Base-by-base conservation (phyloP, 2,888 invertebrate genomes). In the Drosophila peninsularis region DNA sequence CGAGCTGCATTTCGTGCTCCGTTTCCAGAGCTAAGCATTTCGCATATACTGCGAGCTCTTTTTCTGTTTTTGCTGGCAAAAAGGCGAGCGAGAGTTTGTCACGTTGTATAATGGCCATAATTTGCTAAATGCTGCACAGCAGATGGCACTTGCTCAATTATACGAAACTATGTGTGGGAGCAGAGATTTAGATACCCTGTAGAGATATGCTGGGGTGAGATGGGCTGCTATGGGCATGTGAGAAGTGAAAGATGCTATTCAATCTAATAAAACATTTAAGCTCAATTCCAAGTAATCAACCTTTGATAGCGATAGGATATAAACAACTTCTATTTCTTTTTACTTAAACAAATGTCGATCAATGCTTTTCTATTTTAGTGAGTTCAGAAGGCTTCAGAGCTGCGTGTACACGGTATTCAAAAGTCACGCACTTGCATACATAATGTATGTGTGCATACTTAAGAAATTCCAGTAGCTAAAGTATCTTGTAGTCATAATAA, bases 121-220 rank as follows among this genome's bases (percentile, higher is more conserved):
- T 79, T 76, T 71, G 63, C 64, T 67, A 79, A 69, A 69, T 54
- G 44, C 47, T 60, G 49, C 57, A 65, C 64, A 53, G 44, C 50
- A 44, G 50, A 62, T 52, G 52, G 21, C 62, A 52, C 44, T 24
- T 32, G 44, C 49, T 34, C 34, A 49, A 50, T 58, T 55, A 24
- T 32, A 13, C 37, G 17, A 34, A n/a, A 44, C 42, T 42, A n/a
- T n/a, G 37, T 10, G n/a, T 42, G 19, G 44, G 10, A 24, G 54
- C 41, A 54, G 10, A 2, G 32, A 27, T 64, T 45, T 13, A 14
- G 14, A n/a, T 24, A 39, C 56, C 21, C 47, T 32, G 32, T 19
- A n/a, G 5, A 2, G 3, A 30, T 4, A 14, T 7, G 6, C 6
- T n/a, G 6, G 1, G 9, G 2, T 5, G 9, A 7, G 45, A 11